These are phyloP conservation scores for Littorina saxatilis DNA, from an alignment of 1,140 invertebrate species.

Conservation along the genomic window DNA sequence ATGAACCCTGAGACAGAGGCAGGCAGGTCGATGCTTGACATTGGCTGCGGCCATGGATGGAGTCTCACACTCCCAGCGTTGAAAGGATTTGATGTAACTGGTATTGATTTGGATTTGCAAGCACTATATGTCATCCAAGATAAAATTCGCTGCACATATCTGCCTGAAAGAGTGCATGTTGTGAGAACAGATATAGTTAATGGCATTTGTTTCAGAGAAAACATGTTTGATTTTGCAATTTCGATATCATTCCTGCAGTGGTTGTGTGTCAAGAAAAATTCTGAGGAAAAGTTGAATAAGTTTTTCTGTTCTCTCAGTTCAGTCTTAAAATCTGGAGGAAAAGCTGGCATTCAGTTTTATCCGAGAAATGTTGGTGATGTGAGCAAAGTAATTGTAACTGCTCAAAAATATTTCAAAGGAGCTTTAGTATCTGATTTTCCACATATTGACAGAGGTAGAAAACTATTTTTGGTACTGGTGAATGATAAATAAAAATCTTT, in stretches of 20 bases:
- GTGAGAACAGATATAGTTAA: slow-evolving; percentile 38
- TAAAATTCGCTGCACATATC: slow-evolving; percentile 1
- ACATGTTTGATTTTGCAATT: slow-evolving; percentile 43
- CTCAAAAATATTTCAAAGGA: slow-evolving; percentile 41
- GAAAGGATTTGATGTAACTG: slow-evolving; percentile 35
- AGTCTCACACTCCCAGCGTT: not conserved
- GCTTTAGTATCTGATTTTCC: slow-evolving; percentile 48
- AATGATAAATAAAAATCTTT: slow-evolving; percentile 29
- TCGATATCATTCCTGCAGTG: slow-evolving; percentile 53
- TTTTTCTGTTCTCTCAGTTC: slow-evolving; percentile 40
- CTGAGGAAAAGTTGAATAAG: slow-evolving; percentile 6
- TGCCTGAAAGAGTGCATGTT: slow-evolving; percentile 36
- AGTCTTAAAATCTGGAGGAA: slow-evolving; percentile 34
- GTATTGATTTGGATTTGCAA: slow-evolving; percentile 45
- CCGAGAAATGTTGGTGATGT: slow-evolving; percentile 33
- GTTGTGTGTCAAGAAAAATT: slow-evolving; percentile 32
- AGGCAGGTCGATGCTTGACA: slow-evolving; percentile 41
- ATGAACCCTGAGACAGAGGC: not conserved
- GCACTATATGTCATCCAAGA: slow-evolving; percentile 18
- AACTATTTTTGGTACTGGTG: slow-evolving; percentile 49
- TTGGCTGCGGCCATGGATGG: slow-evolving; percentile 50
- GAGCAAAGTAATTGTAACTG: slow-evolving; percentile 11
- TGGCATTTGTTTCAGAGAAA: slow-evolving; percentile 37
- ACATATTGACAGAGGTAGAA: slow-evolving; percentile 45
- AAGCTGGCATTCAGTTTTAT: slow-evolving; percentile 50